Evolutionary conservation across 2,888 invertebrate species (phyloP).

Genomic region (Athetis lepigone): DNA sequence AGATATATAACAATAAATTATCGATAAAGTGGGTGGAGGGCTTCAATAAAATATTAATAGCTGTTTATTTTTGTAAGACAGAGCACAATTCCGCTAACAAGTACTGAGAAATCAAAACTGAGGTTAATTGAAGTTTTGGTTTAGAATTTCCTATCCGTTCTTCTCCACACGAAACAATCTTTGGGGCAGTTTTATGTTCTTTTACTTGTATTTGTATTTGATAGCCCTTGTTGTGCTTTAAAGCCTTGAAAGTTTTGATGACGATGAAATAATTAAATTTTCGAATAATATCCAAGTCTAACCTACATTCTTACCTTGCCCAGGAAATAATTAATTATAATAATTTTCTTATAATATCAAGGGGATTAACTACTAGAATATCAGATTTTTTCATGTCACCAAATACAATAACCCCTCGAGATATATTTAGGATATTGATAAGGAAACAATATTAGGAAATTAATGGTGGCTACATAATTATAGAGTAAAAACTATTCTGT

Average conservation of each 20-base stretch:
- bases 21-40: background rate
- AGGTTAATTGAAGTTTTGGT: too few species aligned
- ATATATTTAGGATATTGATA: slow-evolving; percentile 53
- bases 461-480: slow-evolving; percentile 25
- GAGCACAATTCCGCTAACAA: background rate
- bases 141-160: too few species aligned
- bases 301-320: background rate
- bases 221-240: too few species aligned
- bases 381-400: slow-evolving; percentile 46
- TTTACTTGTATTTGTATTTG: too few species aligned
- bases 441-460: slow-evolving; percentile 73
- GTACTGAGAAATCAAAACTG: background rate
- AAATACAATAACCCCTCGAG: slow-evolving; percentile 33
- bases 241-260: too few species aligned
- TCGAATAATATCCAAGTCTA: too few species aligned
- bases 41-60: background rate
- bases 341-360: slow-evolving; percentile 16
- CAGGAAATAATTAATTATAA: background rate
- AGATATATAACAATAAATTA: background rate
- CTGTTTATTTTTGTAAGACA: background rate
- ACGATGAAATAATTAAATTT: too few species aligned
- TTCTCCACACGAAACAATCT: too few species aligned
- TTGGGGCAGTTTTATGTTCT: too few species aligned
- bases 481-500: too few species aligned
- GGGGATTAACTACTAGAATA: slow-evolving; percentile 22